Evolutionary conservation across 1,140 invertebrate species (phyloP), one percentile per base, ranked within the genome.

Genomic region (Achroia grisella): DNA sequence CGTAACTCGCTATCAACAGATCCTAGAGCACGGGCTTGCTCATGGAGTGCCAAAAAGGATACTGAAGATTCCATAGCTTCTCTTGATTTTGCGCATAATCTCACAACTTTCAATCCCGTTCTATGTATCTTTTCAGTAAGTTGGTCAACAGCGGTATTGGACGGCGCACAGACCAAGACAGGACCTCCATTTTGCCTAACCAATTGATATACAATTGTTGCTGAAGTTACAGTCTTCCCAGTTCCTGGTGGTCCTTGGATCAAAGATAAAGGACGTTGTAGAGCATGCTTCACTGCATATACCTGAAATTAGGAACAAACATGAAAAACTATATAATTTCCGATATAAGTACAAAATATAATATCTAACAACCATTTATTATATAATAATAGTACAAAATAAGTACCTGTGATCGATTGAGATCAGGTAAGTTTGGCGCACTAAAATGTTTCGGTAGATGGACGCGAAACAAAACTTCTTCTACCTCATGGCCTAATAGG

Each of bases 111-210:
- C 9, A 99, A 87, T 32, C 98, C 98, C 11, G 98, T 99, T 56
- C 93, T 91, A 77, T 99, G 98, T 37, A 99, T 99, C 82, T 99
- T 99, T 82, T 99, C 98, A 0, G 98, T 99, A 1, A 99, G 87
- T 71, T 99, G 98, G 85, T 99, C 98, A 0, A 99, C 98, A 33
- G 98, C 98, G 8, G 98, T 99, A 72, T 99, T 99, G 11, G 96
- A 98, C 0, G 98, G 98, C 1, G 98, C 98, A 85, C 98, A 99
- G 0, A 99, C 98, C 0, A 99, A 84, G 0, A 99, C 97, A 0
- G 97, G 96, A 1, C 97, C 96, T 4, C 93, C 94, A 56, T 93
- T 95, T 71, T 98, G 96, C 76, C 98, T 95, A 0, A 97, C 97
- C 27, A 99, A 87, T 79, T 99, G 98, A 75, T 99, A 99, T 0